Percentiles rank a stretch among this genome's conserved stretches.
These are phyloP conservation scores for Erebia epiphron DNA, from an alignment of 2,888 invertebrate species.

Conservation along the genomic window DNA sequence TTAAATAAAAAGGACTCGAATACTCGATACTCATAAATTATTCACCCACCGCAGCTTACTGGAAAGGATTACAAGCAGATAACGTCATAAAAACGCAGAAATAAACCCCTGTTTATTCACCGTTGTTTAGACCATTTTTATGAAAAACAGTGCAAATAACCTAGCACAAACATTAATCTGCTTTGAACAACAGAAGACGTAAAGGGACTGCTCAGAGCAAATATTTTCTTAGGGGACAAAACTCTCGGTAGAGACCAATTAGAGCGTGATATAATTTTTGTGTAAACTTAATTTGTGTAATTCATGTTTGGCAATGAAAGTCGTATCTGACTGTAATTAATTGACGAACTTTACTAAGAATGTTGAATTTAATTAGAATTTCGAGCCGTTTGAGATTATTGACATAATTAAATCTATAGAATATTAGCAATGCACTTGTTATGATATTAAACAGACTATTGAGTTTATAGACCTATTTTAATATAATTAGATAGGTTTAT, in stretches of 20 bases:
- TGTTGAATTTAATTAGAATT: slow-evolving; percentile 10
- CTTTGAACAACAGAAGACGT: slow-evolving; percentile 79
- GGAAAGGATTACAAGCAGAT: slow-evolving; percentile 58
- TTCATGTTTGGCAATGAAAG: slow-evolving; percentile 41
- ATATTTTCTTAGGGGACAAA: slow-evolving; percentile 80
- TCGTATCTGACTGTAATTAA: slow-evolving; percentile 37
- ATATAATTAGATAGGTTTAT: neutral
- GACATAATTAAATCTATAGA: neutral
- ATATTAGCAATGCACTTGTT: neutral
- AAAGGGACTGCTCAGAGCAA: slow-evolving; percentile 68
- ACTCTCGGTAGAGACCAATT: slow-evolving; percentile 68
- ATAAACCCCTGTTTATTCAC: slow-evolving; percentile 67
- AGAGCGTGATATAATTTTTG: slow-evolving; percentile 79
- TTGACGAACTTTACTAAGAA: slow-evolving; percentile 21
- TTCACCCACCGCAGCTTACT: slow-evolving; percentile 40
- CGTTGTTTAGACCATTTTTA: slow-evolving; percentile 75
- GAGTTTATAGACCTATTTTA: neutral
- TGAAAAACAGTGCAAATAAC: slow-evolving; percentile 78
- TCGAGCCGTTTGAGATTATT: neutral
- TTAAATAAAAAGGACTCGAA: slow-evolving; percentile 20
- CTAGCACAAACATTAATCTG: slow-evolving; percentile 80
- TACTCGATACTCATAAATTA: slow-evolving; percentile 42
- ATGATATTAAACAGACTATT: too few relatives aligned
- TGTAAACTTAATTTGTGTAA: slow-evolving; percentile 74
- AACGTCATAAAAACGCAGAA: slow-evolving; percentile 62